Conservation (phyloP, 2,113 vertebrate genomes). For the Silurus meridionalis region DNA sequence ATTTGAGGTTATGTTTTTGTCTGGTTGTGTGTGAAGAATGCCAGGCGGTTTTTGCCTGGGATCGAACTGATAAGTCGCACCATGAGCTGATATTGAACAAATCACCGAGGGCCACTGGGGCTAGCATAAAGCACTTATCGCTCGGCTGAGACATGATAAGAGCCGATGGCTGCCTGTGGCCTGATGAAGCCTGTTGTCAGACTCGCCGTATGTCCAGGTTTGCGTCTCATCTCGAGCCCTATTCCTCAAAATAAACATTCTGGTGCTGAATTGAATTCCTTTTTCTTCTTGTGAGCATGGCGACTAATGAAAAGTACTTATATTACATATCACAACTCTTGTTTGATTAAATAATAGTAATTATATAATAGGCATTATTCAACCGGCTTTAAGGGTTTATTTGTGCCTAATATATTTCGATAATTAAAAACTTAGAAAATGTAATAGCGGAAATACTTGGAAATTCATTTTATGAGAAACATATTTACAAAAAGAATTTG, state of each 20-base stretch:
- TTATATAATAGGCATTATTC: background rate
- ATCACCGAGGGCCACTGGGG: slow-evolving; percentile 27
- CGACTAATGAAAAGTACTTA: background rate
- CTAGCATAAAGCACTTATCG: slow-evolving; percentile 32
- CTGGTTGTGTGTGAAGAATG: slow-evolving; percentile 25
- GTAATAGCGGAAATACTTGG: background rate
- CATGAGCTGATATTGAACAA: slow-evolving; percentile 41
- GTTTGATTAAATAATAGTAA: slow-evolving; percentile 3
- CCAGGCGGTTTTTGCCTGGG: slow-evolving; percentile 24
- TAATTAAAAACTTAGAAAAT: background rate
- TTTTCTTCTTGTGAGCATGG: background rate
- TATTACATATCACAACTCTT: background rate
- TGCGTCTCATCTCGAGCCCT: slow-evolving; percentile 10
- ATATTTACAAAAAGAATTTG: background rate
- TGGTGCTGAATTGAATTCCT: background rate
- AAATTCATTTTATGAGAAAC: background rate
- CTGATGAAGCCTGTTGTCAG: slow-evolving; percentile 58
- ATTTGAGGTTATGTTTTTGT: background rate
- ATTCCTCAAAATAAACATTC: slow-evolving; percentile 39
- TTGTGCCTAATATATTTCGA: background rate
- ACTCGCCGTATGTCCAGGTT: slow-evolving; percentile 61
- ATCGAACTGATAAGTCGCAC: slow-evolving; percentile 24
- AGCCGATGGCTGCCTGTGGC: background rate
- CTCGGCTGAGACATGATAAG: slow-evolving; percentile 37
- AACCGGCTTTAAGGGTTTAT: background rate